Evolutionary conservation across 2,113 vertebrate species (phyloP).

Genomic region (Hucho hucho): DNA sequence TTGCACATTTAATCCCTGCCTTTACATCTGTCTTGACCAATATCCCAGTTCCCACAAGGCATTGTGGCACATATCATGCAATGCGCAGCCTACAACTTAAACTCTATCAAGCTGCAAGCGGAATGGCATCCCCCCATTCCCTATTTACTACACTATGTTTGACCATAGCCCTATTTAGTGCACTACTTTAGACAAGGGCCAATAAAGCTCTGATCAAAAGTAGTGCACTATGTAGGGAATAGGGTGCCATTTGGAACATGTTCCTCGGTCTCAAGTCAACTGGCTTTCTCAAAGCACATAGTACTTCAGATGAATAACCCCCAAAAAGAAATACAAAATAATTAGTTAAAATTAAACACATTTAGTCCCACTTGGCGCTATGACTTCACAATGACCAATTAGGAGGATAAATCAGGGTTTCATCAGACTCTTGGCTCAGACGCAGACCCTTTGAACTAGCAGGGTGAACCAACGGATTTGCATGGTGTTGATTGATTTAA

Average conservation of each 20-base stretch:
- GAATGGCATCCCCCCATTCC: too few species aligned
- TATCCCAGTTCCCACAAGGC: slow-evolving; percentile 45
- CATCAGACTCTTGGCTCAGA: slow-evolving; percentile 45
- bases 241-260: too few species aligned
- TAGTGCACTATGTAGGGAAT: too few species aligned
- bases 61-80: slow-evolving; percentile 22
- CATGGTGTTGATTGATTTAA: slow-evolving; percentile 27
- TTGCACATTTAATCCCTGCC: slow-evolving; percentile 58
- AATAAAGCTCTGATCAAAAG: too few species aligned
- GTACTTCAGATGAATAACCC: not conserved
- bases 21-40: slow-evolving; percentile 59
- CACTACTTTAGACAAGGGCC: too few species aligned
- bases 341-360: slow-evolving; percentile 57
- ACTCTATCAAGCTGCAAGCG: too few species aligned
- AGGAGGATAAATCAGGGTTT: slow-evolving; percentile 51
- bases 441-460: slow-evolving; percentile 48
- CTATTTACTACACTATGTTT: not conserved
- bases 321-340: slow-evolving; percentile 32
- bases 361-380: slow-evolving; percentile 51
- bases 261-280: not conserved
- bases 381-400: slow-evolving; percentile 57
- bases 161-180: not conserved
- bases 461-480: slow-evolving; percentile 21
- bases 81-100: not conserved
- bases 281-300: slow-evolving; percentile 19